These are phyloP conservation scores for Burhinus bistriatus DNA, from an alignment of 2,113 vertebrate genomes.

Conservation along the genomic window DNA sequence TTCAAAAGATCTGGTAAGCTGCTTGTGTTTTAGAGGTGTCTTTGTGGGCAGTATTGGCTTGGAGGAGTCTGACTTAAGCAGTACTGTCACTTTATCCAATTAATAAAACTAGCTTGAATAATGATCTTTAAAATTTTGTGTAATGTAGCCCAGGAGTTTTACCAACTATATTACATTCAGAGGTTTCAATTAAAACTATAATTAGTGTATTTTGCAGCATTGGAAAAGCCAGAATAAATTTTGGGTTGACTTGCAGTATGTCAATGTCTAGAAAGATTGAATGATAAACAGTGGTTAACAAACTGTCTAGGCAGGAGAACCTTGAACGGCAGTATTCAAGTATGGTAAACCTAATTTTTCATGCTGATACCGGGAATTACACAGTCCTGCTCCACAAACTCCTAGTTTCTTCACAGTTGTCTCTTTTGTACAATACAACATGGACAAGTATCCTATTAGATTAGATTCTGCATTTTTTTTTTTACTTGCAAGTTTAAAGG, in stretches of 20 bases:
- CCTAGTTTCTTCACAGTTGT: background rate
- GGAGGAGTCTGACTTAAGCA: background rate
- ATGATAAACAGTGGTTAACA: background rate
- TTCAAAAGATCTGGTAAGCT: constrained; percentile 94
- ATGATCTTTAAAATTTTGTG: fast-evolving
- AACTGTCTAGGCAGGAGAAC: background rate
- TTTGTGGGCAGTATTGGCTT: background rate
- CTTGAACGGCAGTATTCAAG: background rate
- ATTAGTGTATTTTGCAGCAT: background rate
- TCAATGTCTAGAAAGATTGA: background rate
- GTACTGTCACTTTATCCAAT: background rate
- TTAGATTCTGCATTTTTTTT: background rate
- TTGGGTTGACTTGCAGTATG: background rate
- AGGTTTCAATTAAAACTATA: background rate
- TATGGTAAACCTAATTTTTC: background rate
- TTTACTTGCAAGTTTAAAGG: background rate
- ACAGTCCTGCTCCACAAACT: background rate
- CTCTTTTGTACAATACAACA: background rate
- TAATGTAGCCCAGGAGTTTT: background rate
- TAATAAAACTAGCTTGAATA: background rate
- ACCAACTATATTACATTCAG: background rate
- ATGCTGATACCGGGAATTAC: background rate
- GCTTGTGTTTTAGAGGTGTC: background rate
- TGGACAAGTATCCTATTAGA: background rate
- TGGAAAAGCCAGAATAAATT: background rate